phyloP scores from a whole-genome alignment of 2,113 vertebrate species.

The Ivindomyrus marchei region DNA sequence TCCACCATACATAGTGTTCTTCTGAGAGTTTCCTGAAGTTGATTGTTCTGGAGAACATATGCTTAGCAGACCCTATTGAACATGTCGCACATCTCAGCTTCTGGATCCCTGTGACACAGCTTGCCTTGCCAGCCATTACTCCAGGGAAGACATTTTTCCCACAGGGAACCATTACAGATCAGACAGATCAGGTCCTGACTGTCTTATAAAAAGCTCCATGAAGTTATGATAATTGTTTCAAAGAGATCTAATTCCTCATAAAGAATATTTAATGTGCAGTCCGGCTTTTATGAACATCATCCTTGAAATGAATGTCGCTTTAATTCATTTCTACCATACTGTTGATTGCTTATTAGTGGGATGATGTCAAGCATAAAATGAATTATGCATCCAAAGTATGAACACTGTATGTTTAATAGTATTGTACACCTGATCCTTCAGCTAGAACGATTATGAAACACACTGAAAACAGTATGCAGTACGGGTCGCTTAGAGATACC shows the following conservation, averaged over 20 bases:
- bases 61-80: not conserved
- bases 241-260: not conserved
- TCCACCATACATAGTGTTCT: not conserved
- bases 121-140: not conserved
- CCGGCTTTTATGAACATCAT: not conserved
- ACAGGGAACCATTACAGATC: not conserved
- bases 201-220: not conserved
- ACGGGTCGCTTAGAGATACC: not conserved
- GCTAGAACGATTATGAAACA: not conserved
- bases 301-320: not conserved
- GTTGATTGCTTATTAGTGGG: constrained; percentile 12
- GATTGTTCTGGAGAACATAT: not conserved
- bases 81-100: not conserved
- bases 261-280: constrained; percentile 1
- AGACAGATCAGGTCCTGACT: not conserved
- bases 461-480: not conserved
- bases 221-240: not conserved
- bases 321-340: constrained; percentile 2
- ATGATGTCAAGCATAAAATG: constrained; percentile 14
- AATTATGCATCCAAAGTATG: not conserved
- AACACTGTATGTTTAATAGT: not conserved
- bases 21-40: not conserved
- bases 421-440: not conserved
- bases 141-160: not conserved
- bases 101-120: not conserved